Percentiles rank a stretch among this genome's conserved stretches.
Conservation (phyloP, 37 sponge, comb jelly and placozoan species). For the Beroe ovata region DNA sequence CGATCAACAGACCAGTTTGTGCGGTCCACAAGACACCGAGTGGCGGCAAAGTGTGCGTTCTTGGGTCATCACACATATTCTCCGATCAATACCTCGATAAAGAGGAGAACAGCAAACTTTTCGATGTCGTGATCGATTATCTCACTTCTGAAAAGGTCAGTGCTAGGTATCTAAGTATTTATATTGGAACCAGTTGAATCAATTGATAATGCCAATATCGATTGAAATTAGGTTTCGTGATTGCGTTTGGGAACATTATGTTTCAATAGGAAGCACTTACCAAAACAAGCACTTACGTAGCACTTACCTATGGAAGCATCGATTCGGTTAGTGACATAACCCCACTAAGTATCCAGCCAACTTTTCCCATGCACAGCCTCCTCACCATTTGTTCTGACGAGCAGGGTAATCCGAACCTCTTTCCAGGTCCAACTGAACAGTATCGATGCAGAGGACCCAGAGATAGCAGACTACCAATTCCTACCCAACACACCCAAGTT, state of each 20-base stretch:
- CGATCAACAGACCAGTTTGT: constrained; percentile 96
- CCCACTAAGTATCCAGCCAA: no score
- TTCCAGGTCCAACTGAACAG: constrained; percentile 77
- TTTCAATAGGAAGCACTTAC: no score
- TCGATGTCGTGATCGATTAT: constrained; percentile 44
- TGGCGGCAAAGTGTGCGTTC: constrained; percentile 83
- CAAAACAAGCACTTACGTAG: no score
- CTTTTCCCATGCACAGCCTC: no score
- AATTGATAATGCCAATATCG: no score
- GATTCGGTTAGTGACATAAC: no score
- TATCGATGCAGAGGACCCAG: constrained; percentile 95
- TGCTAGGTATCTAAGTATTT: not conserved
- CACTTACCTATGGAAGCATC: no score
- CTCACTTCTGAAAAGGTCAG: constrained; percentile 62
- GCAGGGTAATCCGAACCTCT: no score
- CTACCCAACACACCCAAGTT: constrained; percentile 83
- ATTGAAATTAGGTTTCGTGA: no score
- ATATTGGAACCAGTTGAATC: no score
- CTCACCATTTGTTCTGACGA: no score
- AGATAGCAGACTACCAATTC: constrained; percentile 93
- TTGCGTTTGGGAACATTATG: no score
- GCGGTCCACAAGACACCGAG: constrained; percentile 83
- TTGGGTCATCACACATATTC: constrained; percentile 93
- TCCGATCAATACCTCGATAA: constrained; percentile 87
- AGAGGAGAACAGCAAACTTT: constrained; percentile 86